These are phyloP conservation scores for Vipera latastei DNA, from an alignment of 2,797 vertebrate genomes.

Conservation along the genomic window DNA sequence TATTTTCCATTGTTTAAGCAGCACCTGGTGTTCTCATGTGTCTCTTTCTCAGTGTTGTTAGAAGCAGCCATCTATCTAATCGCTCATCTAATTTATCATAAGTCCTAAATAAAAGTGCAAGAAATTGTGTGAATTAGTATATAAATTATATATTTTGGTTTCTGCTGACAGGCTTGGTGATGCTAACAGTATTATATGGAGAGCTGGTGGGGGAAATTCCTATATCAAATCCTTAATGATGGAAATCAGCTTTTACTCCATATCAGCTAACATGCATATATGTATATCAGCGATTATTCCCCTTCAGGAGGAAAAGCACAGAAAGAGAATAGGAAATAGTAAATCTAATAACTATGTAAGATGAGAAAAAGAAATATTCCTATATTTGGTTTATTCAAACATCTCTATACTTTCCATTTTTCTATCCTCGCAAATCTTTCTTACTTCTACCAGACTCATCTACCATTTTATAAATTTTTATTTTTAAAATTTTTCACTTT, in stretches of 20 bases:
- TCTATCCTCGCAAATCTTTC: too few species aligned
- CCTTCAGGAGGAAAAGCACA: too few species aligned
- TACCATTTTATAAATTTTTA: too few species aligned
- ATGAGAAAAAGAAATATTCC: too few species aligned
- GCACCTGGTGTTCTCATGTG: constrained; percentile 35
- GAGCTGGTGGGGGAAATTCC: constrained; percentile 40
- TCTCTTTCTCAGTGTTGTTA: constrained; percentile 44
- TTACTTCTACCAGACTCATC: too few species aligned
- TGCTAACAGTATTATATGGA: constrained; percentile 49
- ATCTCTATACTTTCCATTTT: too few species aligned
- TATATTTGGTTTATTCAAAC: too few species aligned
- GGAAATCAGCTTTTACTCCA: constrained; percentile 50
- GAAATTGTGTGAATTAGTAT: constrained; percentile 48
- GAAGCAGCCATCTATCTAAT: constrained; percentile 40
- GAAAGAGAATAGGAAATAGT: constrained; percentile 60
- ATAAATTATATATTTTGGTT: constrained; percentile 62
- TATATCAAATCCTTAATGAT: constrained; percentile 53
- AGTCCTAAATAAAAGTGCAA: constrained; percentile 42
- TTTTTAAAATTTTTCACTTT: too few species aligned
- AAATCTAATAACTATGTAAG: constrained; percentile 38
- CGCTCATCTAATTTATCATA: constrained; percentile 47
- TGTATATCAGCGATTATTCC: constrained; percentile 47
- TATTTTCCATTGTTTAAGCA: constrained; percentile 33
- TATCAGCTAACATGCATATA: constrained; percentile 46
- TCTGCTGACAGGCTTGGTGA: constrained; percentile 44